Base-by-base conservation (phyloP, 2,113 vertebrate species). In the Coracopsis vasa region DNA sequence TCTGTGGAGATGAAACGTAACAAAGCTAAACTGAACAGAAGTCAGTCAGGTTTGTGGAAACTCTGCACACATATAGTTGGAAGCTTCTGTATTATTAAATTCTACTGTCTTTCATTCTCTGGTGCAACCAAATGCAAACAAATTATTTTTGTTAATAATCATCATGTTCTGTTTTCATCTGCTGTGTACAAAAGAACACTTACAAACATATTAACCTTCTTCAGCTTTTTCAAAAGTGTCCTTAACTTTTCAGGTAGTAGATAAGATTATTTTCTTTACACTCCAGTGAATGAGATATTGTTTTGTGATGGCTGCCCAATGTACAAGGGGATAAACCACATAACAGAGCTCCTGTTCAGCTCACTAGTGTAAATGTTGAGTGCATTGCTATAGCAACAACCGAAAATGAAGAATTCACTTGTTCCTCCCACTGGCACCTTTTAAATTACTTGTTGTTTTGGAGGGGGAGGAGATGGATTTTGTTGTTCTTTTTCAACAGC, bases 381-480 rank as follows among this genome's bases (percentile, higher is more conserved):
- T 33, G 20, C 4, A 62, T 78, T 94, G 86, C 89, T 96, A 92
- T 86, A 83, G 80, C 88, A 96, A 95, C 90, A 93, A 74, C 9
- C 16, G 0, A 2, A 90, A 92, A 90, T 71, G 45, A 93, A 88
- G 75, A 78, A 83, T 90, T 92, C 37, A 45, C 28, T 92, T 8
- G 31, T 88, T 80, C 50, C 33, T 88, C 75, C 54, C 50, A 72
- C 61, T 60, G 78, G 21, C 29, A 74, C 70, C n/a, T 88, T 60
- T 66, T 58, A 66, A 78, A 83, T 93, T 83, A 60, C 92, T 80
- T 3, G 2, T 15, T 92, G 41, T 88, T 90, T 66, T 69, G n/a
- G 50, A 90, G 45, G 31, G 19, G 21, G 62, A 90, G 37, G 19
- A 90, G 45, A 44, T 33, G 15, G 48, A 83, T 94, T 88, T 88